phyloP scores from a whole-genome alignment of 1,140 invertebrate species.

The Diabrotica virgifera region DNA sequence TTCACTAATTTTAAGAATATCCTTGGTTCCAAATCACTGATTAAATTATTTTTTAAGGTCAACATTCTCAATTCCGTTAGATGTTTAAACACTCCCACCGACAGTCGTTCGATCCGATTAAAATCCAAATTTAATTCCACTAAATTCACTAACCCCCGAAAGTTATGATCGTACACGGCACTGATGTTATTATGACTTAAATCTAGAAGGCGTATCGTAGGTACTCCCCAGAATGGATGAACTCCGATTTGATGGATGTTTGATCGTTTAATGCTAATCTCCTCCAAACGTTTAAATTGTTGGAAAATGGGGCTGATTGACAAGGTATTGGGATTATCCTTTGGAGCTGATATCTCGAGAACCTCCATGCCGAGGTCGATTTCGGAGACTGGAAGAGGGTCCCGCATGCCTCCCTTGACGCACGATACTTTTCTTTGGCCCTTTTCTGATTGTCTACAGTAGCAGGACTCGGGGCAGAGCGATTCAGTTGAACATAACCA shows the following conservation, averaged over 20 bases:
- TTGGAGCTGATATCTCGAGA: constrained; percentile 66
- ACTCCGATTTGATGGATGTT: constrained; percentile 74
- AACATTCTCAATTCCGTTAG: constrained; percentile 65
- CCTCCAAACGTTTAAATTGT: constrained; percentile 65
- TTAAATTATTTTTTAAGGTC: constrained; percentile 65
- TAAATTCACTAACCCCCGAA: constrained; percentile 72
- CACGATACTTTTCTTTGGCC: constrained; percentile 47
- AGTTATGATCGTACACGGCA: constrained; percentile 79
- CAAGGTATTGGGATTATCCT: constrained; percentile 59
- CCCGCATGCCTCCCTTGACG: constrained; percentile 58
- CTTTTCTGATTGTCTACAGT: constrained; percentile 38
- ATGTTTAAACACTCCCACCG: constrained; percentile 71
- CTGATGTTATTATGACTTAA: constrained; percentile 73
- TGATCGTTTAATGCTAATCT: constrained; percentile 70
- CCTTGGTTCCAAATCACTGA: constrained; percentile 64
- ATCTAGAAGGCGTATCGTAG: constrained; percentile 64
- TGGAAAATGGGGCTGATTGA: constrained; percentile 71
- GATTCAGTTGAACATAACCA: constrained; percentile 41
- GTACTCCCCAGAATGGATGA: constrained; percentile 77
- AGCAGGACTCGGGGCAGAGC: constrained; percentile 47
- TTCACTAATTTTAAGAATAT: constrained; percentile 69
- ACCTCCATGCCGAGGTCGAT: constrained; percentile 64
- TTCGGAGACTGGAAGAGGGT: constrained; percentile 57
- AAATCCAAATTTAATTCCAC: constrained; percentile 82
- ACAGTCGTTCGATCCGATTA: constrained; percentile 70